A percentile compares a stretch with the other conserved stretches of the same genome.
These are phyloP conservation scores for Calephelis virginiensis DNA, from an alignment of 1,140 invertebrate genomes.

Conservation along the genomic window DNA sequence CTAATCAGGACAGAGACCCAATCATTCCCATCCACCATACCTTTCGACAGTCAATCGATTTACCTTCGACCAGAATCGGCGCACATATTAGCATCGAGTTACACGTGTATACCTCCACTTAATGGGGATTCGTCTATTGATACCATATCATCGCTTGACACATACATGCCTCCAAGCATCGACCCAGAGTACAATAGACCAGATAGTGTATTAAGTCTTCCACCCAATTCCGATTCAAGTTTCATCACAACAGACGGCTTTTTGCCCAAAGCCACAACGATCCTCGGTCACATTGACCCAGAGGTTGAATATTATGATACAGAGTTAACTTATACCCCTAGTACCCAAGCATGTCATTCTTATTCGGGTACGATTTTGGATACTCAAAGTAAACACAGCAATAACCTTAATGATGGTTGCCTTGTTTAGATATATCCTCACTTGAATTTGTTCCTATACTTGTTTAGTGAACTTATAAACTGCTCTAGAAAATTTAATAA, in stretches of 20 bases:
- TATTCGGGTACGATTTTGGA: conserved; percentile 58
- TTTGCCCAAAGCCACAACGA: conserved; percentile 63
- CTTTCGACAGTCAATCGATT: conserved; percentile 67
- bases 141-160: conserved; percentile 59
- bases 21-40: conserved; percentile 55
- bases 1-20: conserved; percentile 65
- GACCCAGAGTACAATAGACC: conserved; percentile 61
- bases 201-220: conserved; percentile 70
- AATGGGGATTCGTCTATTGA: conserved; percentile 64
- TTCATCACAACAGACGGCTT: conserved; percentile 66
- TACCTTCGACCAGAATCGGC: conserved; percentile 76
- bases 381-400: conserved; percentile 63
- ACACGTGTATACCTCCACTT: conserved; percentile 61
- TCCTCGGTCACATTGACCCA: conserved; percentile 61
- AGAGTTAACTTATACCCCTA: conserved; percentile 56
- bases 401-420: conserved; percentile 74
- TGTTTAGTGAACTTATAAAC: not conserved
- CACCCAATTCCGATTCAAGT: conserved; percentile 47
- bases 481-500: not conserved
- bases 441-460: conserved; percentile 23
- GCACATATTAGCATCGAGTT: conserved; percentile 75
- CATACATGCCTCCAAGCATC: conserved; percentile 53
- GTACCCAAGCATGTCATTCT: conserved; percentile 62
- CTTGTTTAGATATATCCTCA: conserved; percentile 58
- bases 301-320: conserved; percentile 68